phyloP scores from a whole-genome alignment of 2,888 invertebrate genomes.

The Ectobius pallidus region DNA sequence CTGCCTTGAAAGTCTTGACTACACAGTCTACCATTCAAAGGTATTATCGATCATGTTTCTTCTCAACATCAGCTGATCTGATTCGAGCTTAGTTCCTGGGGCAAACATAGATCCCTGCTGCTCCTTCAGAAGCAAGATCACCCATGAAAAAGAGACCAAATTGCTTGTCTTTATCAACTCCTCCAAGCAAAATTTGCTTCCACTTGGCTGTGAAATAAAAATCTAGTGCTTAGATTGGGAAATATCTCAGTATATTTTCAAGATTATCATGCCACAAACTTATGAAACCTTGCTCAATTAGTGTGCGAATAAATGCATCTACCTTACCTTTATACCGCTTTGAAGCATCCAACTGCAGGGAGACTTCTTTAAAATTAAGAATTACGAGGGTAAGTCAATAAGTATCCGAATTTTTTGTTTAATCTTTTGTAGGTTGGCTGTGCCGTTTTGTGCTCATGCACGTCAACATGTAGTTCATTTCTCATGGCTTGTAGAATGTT shows the following conservation, averaged over 20 bases:
- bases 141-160: constrained; percentile 58
- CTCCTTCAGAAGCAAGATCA: constrained; percentile 61
- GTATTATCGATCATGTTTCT: constrained; percentile 56
- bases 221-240: constrained; percentile 58
- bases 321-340: constrained; percentile 59
- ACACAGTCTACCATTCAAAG: constrained; percentile 59
- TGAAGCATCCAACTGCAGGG: constrained; percentile 55
- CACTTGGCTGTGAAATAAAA: constrained; percentile 59
- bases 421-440: no score
- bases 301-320: constrained; percentile 54
- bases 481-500: no score
- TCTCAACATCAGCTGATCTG: constrained; percentile 53
- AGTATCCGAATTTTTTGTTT: no score
- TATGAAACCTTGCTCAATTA: constrained; percentile 52
- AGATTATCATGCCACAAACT: constrained; percentile 59
- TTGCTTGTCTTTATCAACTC: constrained; percentile 61
- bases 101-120: constrained; percentile 62
- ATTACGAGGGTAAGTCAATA: no score
- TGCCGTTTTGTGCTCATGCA: no score
- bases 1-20: constrained; percentile 55
- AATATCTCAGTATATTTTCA: constrained; percentile 59
- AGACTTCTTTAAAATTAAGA: constrained; percentile 59
- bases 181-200: constrained; percentile 54
- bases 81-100: constrained; percentile 62
- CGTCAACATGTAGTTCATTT: no score